Percentiles rank a stretch among this genome's conserved stretches.
These are phyloP conservation scores for Papilio aristodemus DNA, from an alignment of 1,140 invertebrate species.

Conservation along the genomic window DNA sequence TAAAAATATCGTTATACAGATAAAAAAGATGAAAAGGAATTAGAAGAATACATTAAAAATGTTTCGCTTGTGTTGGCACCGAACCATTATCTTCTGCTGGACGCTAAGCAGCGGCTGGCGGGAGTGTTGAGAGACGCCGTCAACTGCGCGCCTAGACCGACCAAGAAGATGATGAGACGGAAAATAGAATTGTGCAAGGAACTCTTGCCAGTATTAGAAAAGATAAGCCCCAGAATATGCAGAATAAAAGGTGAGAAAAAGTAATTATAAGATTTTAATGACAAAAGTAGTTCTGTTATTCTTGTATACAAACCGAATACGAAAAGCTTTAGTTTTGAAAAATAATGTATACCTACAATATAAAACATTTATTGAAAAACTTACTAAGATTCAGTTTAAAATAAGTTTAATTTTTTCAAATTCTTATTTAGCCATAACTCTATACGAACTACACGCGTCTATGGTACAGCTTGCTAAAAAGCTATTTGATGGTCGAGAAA, in stretches of 20 bases:
- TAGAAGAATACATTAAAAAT: slow-evolving; percentile 83
- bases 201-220: slow-evolving; percentile 83
- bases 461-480: slow-evolving; percentile 83
- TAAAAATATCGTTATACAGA: slow-evolving; percentile 44
- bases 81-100: slow-evolving; percentile 84
- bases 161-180: slow-evolving; percentile 81
- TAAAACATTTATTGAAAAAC: too few species aligned
- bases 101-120: slow-evolving; percentile 85
- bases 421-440: slow-evolving; percentile 82
- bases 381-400: too few species aligned
- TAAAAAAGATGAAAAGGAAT: slow-evolving; percentile 76
- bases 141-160: slow-evolving; percentile 76
- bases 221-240: slow-evolving; percentile 87
- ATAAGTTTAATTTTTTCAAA: not conserved
- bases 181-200: slow-evolving; percentile 85
- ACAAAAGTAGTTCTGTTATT: too few species aligned
- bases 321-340: too few species aligned
- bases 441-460: slow-evolving; percentile 88
- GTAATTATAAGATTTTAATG: too few species aligned
- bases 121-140: slow-evolving; percentile 81
- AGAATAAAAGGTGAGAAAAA: slow-evolving; percentile 82
- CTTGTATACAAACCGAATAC: too few species aligned
- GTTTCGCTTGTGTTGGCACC: slow-evolving; percentile 81
- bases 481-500: slow-evolving; percentile 81
- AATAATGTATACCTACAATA: too few species aligned